A percentile compares a stretch with the other conserved stretches of the same genome.
Evolutionary conservation across 2,113 vertebrate species (phyloP).

Genomic region (Sorex fumeus): DNA sequence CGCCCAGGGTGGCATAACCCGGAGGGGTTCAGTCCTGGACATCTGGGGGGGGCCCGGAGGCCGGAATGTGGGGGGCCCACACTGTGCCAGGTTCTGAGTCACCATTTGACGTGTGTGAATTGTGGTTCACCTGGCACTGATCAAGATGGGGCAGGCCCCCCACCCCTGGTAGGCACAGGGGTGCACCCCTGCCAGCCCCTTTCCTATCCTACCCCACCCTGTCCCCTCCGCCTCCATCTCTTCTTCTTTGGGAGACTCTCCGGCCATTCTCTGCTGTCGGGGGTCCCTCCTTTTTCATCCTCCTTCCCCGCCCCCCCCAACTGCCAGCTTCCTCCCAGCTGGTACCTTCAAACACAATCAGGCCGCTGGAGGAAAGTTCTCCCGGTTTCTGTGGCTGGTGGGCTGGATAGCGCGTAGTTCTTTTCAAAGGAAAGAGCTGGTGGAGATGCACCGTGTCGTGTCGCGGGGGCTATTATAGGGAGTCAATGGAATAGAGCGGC

Average conservation of each 20-base stretch:
- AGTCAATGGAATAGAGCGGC: constrained; percentile 56
- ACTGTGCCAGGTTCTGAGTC: neutral
- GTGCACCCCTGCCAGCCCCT: too few species aligned
- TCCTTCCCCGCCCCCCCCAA: neutral
- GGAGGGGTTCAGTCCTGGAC: neutral
- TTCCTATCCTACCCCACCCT: neutral
- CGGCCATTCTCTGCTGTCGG: neutral
- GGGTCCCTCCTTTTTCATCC: neutral
- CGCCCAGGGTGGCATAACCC: too few species aligned
- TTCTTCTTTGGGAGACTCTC: rapidly evolving
- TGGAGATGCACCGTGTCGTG: constrained; percentile 32
- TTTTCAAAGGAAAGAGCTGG: constrained; percentile 67
- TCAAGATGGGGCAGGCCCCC: neutral
- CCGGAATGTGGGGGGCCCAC: neutral
- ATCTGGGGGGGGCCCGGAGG: too few species aligned
- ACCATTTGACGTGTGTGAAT: neutral
- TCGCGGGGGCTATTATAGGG: constrained; percentile 7
- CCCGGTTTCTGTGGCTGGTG: constrained; percentile 50
- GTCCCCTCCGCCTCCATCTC: neutral
- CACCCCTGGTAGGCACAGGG: neutral
- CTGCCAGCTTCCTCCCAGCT: constrained; percentile 26
- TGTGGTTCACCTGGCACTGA: neutral
- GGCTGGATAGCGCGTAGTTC: constrained; percentile 37
- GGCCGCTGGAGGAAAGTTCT: constrained; percentile 13
- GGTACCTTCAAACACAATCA: neutral